Base-by-base conservation (phyloP, 37 sponge, comb jelly and placozoan genomes). In the Axinella damicornis region DNA sequence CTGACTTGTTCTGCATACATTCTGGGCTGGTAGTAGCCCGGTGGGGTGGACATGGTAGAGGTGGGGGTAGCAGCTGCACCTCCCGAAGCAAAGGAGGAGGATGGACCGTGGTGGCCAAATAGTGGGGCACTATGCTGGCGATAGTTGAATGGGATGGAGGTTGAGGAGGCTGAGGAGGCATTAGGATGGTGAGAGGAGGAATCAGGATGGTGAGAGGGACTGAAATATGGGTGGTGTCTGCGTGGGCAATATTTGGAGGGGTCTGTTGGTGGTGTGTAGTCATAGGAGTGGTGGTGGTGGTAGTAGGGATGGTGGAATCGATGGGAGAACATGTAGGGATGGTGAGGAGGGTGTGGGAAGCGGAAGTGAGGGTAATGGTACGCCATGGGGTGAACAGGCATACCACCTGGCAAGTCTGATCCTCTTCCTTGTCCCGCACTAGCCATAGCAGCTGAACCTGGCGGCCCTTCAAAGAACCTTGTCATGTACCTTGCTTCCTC, bases 1-100 rank as follows among this genome's bases (percentile, higher is more conserved):
- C 76, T 76, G 34, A 57, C 76, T 32, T 76, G 76, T 21, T 11
- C 24, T 32, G 61, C 61, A 25, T 72, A 72, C 22, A 46, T 31
- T 46, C 46, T 46, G 46, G 46, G 46, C 4, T 9, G 4, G 9
- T 46, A 9, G 46, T 46, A 46, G 46, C 46, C 9, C 9, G 4
- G 46, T 46, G 46, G 46, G 9, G 46, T 46, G 9, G 46, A 4
- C 4, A 9, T 12, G 46, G 46, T 46, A 9, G 46, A 46, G 46
- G 46, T 12, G 9, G 46, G 46, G 9, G 46, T 4, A 46, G 46
- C 9, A 46, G 46, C 46, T 12, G 46, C 9, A 12, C 6, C 46
- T 46, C 4, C 46, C 9, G 46, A 46, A 9, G 46, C 9, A 4
- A 35, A 31, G 69, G 67, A 66, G 27, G 69, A 46, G 46, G 9